Evolutionary conservation across 2,888 invertebrate species (phyloP).

Genomic region (Brenthis daphne): DNA sequence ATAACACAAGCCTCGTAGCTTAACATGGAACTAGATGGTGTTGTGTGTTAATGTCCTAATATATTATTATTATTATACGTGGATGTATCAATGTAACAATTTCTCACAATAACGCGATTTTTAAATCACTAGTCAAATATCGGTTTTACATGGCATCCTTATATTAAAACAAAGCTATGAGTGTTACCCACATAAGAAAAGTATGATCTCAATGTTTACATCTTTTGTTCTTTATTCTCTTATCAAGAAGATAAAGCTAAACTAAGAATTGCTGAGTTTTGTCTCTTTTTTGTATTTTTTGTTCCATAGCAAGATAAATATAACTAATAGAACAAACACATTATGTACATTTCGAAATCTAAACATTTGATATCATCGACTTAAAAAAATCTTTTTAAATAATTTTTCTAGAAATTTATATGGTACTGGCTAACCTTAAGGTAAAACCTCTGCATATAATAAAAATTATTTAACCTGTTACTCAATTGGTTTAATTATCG

Average conservation of each 20-base stretch:
- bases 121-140: conserved; percentile 2
- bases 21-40: too few relatives aligned
- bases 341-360: too few relatives aligned
- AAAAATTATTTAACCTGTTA: too few relatives aligned
- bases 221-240: conserved; percentile 22
- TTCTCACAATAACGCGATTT: neutral
- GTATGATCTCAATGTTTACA: conserved; percentile 14
- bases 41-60: too few relatives aligned
- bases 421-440: too few relatives aligned
- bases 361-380: too few relatives aligned
- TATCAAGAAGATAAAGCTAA: conserved; percentile 28
- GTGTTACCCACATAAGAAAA: neutral
- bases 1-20: too few relatives aligned
- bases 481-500: too few relatives aligned
- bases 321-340: conserved; percentile 3
- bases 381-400: too few relatives aligned
- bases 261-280: conserved; percentile 5
- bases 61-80: neutral
- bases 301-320: conserved; percentile 1
- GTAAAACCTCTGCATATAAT: too few relatives aligned
- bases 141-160: neutral
- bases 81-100: neutral
- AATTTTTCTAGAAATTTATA: too few relatives aligned
- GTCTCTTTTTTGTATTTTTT: neutral
- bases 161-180: neutral